phyloP scores from a whole-genome alignment of 2,888 invertebrate genomes.

The Pristionchus entomophagus region DNA sequence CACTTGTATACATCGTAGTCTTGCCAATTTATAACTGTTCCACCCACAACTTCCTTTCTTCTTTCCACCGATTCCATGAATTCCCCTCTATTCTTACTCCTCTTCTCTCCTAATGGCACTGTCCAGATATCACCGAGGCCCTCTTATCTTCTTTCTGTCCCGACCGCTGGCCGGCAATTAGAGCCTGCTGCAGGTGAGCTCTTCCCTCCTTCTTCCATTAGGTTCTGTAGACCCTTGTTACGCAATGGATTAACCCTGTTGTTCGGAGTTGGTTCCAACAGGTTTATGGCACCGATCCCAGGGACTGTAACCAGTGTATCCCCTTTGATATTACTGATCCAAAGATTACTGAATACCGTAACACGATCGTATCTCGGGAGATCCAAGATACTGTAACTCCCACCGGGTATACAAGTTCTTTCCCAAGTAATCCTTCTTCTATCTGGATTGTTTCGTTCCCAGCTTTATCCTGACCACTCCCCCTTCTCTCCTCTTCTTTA shows the following conservation, averaged over 20 bases:
- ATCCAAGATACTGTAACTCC: background rate
- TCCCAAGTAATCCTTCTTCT: slow-evolving; percentile 23
- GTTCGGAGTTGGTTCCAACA: background rate
- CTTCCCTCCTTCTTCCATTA: slow-evolving; percentile 20
- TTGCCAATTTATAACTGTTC: too few relatives aligned
- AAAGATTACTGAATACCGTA: background rate
- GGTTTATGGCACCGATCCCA: slow-evolving; percentile 29
- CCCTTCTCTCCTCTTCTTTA: slow-evolving; percentile 25
- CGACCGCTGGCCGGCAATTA: too few relatives aligned
- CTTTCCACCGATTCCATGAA: too few relatives aligned
- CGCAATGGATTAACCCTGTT: slow-evolving; percentile 30
- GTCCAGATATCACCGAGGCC: too few relatives aligned
- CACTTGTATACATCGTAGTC: too few relatives aligned
- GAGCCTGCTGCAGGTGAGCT: background rate
- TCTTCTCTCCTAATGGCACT: too few relatives aligned
- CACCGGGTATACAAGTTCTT: background rate
- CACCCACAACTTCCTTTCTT: too few relatives aligned
- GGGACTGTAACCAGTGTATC: background rate
- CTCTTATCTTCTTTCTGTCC: too few relatives aligned
- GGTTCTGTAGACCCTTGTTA: background rate
- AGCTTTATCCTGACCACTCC: slow-evolving; percentile 22
- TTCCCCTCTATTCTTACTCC: too few relatives aligned
- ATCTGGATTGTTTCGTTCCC: slow-evolving; percentile 41
- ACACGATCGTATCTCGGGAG: background rate
- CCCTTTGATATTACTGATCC: background rate